phyloP scores from a whole-genome alignment of 1,140 invertebrate species.

The Tetragonula clypearis region DNA sequence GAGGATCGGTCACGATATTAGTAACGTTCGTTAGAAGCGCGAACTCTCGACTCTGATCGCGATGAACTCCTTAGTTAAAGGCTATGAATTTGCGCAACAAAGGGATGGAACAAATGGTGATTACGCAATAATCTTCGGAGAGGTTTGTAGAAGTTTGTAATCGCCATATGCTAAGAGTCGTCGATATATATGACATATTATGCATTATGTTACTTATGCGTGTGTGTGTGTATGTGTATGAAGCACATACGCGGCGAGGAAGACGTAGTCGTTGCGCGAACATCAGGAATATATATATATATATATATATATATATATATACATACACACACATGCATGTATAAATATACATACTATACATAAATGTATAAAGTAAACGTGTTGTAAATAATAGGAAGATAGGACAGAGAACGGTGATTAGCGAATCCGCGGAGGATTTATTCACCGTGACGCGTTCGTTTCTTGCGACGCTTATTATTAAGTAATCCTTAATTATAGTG shows the following conservation, averaged over 20 bases:
- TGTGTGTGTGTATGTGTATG: background rate
- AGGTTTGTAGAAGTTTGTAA: constrained; percentile 7
- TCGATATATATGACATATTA: constrained; percentile 36
- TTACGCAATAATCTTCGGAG: constrained; percentile 46
- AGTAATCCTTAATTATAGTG: constrained; percentile 24
- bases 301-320: too few species aligned
- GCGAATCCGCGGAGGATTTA: constrained; percentile 23
- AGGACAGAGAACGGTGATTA: constrained; percentile 30
- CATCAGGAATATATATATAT: constrained; percentile 44
- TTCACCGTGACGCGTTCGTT: constrained; percentile 53
- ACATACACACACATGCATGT: constrained; percentile 2
- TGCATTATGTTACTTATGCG: constrained; percentile 12
- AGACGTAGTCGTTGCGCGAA: background rate
- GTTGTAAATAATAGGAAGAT: constrained; percentile 73
- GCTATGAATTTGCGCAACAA: constrained; percentile 57
- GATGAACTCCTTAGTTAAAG: constrained; percentile 53
- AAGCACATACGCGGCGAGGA: background rate
- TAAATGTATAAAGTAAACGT: constrained; percentile 67
- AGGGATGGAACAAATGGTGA: background rate
- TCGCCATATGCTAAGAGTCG: constrained; percentile 30
- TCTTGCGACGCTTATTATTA: constrained; percentile 37
- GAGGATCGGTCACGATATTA: background rate
- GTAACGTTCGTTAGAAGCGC: background rate
- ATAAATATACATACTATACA: constrained; percentile 59
- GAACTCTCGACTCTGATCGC: constrained; percentile 18